phyloP scores from a whole-genome alignment of 2,113 vertebrate species.

The Nycticebus coucang region DNA sequence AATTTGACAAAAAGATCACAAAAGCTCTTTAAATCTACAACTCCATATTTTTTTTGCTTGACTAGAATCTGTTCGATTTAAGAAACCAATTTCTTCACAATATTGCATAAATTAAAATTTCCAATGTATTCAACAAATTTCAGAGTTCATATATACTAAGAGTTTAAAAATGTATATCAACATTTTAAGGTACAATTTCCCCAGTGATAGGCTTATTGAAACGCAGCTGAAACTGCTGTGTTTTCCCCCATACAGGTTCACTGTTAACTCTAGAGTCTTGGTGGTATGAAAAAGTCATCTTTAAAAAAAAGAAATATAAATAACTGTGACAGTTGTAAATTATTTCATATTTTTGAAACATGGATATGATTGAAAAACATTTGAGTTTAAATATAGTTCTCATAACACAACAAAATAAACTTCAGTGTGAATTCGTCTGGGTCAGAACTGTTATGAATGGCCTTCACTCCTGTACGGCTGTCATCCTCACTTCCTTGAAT shows the following conservation, averaged over 20 bases:
- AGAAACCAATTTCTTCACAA: slow-evolving; percentile 40
- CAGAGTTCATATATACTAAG: background rate
- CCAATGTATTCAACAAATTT: background rate
- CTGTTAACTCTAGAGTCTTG: background rate
- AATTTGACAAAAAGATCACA: background rate
- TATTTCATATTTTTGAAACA: slow-evolving; percentile 30
- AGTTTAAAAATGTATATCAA: slow-evolving; percentile 21
- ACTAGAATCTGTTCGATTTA: background rate
- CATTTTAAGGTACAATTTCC: slow-evolving; percentile 18
- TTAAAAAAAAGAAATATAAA: background rate
- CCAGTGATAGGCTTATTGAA: background rate
- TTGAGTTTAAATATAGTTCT: background rate
- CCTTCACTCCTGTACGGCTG: background rate
- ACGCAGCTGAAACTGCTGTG: background rate
- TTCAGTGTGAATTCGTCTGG: background rate
- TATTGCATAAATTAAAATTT: background rate
- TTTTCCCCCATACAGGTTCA: background rate
- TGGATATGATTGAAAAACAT: background rate
- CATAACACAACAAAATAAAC: background rate
- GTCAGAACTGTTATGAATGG: background rate
- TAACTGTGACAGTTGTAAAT: background rate
- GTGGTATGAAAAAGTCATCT: background rate
- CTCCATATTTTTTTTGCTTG: background rate
- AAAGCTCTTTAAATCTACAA: background rate
- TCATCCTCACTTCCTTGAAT: background rate